These are phyloP conservation scores for Atrina japonica DNA, from an alignment of 2,888 invertebrate species.

Conservation along the genomic window DNA sequence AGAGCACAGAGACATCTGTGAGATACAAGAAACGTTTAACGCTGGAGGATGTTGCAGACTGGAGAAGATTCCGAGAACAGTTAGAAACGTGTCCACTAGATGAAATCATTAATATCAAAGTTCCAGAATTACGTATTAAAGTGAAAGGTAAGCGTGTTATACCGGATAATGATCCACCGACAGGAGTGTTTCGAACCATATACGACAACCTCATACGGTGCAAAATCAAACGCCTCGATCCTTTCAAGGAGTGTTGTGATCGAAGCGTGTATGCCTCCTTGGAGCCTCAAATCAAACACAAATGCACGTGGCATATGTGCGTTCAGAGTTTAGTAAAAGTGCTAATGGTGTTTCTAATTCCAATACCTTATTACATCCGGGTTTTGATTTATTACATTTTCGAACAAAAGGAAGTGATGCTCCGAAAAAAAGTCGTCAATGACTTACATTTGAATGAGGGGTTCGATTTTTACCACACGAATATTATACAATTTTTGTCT, in stretches of 20 bases:
- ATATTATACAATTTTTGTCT: slow-evolving; percentile 73
- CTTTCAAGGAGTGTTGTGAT: slow-evolving; percentile 76
- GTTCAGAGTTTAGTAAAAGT: slow-evolving; percentile 66
- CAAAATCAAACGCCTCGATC: slow-evolving; percentile 72
- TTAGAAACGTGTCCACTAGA: slow-evolving; percentile 63
- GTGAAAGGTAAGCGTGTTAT: slow-evolving; percentile 75
- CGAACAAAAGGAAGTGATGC: slow-evolving; percentile 71
- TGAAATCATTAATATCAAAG: slow-evolving; percentile 64
- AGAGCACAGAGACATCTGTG: slow-evolving; percentile 62
- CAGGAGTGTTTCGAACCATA: slow-evolving; percentile 70
- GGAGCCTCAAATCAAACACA: slow-evolving; percentile 58
- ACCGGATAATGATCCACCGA: slow-evolving; percentile 73
- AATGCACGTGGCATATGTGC: slow-evolving; percentile 69
- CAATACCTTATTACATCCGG: slow-evolving; percentile 75
- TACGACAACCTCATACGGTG: slow-evolving; percentile 75
- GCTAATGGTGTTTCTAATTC: slow-evolving; percentile 69
- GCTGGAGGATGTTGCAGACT: slow-evolving; percentile 64
- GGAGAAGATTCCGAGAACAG: slow-evolving; percentile 62
- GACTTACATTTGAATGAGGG: slow-evolving; percentile 54
- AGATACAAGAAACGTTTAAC: slow-evolving; percentile 66
- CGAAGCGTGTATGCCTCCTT: slow-evolving; percentile 69
- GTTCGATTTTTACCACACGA: slow-evolving; percentile 70
- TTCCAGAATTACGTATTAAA: slow-evolving; percentile 67
- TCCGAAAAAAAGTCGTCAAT: slow-evolving; percentile 54
- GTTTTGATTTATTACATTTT: slow-evolving; percentile 74